These are phyloP conservation scores for Drosophila differens DNA, from an alignment of 2,888 invertebrate species.

Conservation along the genomic window DNA sequence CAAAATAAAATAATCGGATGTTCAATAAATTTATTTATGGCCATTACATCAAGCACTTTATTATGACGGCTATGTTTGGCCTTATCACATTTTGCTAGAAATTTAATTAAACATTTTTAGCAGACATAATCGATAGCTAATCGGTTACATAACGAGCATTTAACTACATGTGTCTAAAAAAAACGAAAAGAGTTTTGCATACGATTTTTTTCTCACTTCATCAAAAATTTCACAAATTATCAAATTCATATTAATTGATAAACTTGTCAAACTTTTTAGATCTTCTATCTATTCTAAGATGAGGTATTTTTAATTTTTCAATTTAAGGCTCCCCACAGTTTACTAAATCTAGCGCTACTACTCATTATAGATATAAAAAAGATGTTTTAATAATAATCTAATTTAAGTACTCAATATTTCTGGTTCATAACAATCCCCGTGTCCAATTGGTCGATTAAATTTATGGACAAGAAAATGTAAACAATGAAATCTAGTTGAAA, in stretches of 20 bases:
- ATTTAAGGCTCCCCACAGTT: background rate
- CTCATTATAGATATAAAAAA: background rate
- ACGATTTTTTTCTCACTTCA: background rate
- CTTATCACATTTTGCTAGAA: conserved; percentile 35
- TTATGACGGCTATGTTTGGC: conserved; percentile 10
- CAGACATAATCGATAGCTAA: conserved; percentile 15
- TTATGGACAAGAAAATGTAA: conserved; percentile 29
- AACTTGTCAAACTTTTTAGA: background rate
- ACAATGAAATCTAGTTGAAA: conserved; percentile 27
- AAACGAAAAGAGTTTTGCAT: background rate
- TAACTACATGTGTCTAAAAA: background rate
- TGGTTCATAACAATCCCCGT: conserved; percentile 1
- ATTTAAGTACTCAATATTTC: background rate
- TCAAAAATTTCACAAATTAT: background rate
- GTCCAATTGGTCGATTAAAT: conserved; percentile 7
- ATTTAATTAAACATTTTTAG: conserved; percentile 40
- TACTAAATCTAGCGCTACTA: background rate
- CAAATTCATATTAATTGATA: background rate
- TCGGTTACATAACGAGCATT: background rate
- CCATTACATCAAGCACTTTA: conserved; percentile 39
- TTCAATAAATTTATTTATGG: conserved; percentile 4
- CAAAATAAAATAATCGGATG: background rate
- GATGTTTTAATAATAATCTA: background rate
- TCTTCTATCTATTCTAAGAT: background rate
- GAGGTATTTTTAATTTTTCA: background rate